These are phyloP conservation scores for Lottia scabra DNA, from an alignment of 2,888 invertebrate genomes.

Conservation along the genomic window DNA sequence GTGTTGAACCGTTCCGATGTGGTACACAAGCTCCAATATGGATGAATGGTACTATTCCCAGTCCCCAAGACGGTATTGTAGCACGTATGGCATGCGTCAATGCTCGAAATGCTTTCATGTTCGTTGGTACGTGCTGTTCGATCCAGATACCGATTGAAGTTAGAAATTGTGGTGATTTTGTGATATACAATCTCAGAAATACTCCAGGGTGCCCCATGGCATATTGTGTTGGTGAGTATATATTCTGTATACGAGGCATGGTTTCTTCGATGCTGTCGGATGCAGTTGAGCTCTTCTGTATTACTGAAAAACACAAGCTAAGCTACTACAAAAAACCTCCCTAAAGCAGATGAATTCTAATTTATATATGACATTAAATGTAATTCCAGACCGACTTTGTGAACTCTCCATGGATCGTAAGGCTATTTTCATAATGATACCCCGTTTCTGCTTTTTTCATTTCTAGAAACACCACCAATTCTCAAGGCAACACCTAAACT, in stretches of 20 bases:
- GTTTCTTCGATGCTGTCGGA: too few species aligned
- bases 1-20: slow-evolving; percentile 19
- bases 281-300: too few species aligned
- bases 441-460: too few species aligned
- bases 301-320: too few species aligned
- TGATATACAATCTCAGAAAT: slow-evolving; percentile 23
- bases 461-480: slow-evolving; percentile 11
- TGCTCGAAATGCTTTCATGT: background rate
- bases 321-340: too few species aligned
- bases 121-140: slow-evolving; percentile 20
- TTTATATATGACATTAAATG: too few species aligned
- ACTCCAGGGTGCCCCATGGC: slow-evolving; percentile 19
- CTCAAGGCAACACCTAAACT: slow-evolving; percentile 6
- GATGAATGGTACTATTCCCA: slow-evolving; percentile 27
- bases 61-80: slow-evolving; percentile 12
- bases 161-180: slow-evolving; percentile 27
- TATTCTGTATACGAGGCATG: too few species aligned
- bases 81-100: slow-evolving; percentile 24
- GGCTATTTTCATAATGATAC: too few species aligned
- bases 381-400: too few species aligned
- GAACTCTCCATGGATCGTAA: too few species aligned
- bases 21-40: slow-evolving; percentile 32
- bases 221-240: slow-evolving; percentile 21
- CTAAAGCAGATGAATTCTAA: too few species aligned
- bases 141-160: slow-evolving; percentile 18